Conservation (phyloP, 1,140 invertebrate genomes). For the Nasonia longicornis region DNA sequence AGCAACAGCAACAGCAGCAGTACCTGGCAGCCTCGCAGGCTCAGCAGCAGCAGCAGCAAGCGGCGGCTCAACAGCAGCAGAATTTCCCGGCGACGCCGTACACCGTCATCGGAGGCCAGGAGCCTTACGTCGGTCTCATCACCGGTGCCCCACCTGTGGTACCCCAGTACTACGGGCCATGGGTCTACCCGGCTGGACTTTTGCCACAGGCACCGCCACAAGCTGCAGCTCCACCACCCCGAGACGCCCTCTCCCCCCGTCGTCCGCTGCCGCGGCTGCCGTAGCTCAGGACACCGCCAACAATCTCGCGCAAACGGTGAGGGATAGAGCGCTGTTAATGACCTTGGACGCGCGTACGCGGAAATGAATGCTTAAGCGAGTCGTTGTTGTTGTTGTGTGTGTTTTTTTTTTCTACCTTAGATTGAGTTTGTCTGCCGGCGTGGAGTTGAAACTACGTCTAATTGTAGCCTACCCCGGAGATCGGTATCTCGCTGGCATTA, state of each 20-base stretch:
- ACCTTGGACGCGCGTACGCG: neutral
- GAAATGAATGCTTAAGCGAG: neutral
- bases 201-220: slow-evolving; percentile 76
- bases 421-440: neutral
- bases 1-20: slow-evolving; percentile 70
- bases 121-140: slow-evolving; percentile 76
- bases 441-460: neutral
- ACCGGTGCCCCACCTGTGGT: slow-evolving; percentile 76
- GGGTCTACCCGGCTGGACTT: slow-evolving; percentile 85
- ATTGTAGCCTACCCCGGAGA: neutral
- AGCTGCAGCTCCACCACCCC: slow-evolving; percentile 74
- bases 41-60: slow-evolving; percentile 73
- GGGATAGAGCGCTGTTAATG: slow-evolving; percentile 51
- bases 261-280: slow-evolving; percentile 74
- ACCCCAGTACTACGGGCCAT: slow-evolving; percentile 84
- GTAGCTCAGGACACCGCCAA: slow-evolving; percentile 67
- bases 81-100: slow-evolving; percentile 85
- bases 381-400: no score
- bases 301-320: slow-evolving; percentile 73
- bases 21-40: slow-evolving; percentile 76
- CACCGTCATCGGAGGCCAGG: slow-evolving; percentile 87
- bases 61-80: slow-evolving; percentile 79
- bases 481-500: neutral
- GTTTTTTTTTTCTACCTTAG: neutral
- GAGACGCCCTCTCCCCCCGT: slow-evolving; percentile 79